Evolutionary conservation across 1,140 invertebrate species (phyloP), one percentile per base, ranked within the genome.

Genomic region (Apis florea): DNA sequence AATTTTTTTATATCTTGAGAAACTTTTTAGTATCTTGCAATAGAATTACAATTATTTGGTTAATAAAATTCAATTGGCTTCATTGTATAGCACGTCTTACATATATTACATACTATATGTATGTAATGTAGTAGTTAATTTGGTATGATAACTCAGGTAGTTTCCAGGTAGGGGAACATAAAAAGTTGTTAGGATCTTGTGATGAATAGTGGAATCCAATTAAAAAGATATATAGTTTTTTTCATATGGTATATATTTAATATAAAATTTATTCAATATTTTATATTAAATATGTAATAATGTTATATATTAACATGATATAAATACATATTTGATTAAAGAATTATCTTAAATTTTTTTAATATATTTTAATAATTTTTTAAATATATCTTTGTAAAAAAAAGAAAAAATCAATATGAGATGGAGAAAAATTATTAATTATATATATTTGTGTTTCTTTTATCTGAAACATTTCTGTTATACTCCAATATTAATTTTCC

Each of bases 171-270:
- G 4, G 26, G 31, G n/a, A n/a, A 49, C 24, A 58, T 49, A 63
- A 64, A 77, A 67, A 4, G 24, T 21, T 53, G 31, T 11, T 31
- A 75, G n/a, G 59, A 31, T 53, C 51, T 15, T n/a, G 49, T 31
- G 75, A 71, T 54, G 59, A 56, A n/a, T 83, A 68, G 70, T 13
- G 58, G 70, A 80, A 81, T 79, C 88, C 82, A 91, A 91, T 91
- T 91, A 90, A 87, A 88, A 89, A 68, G 69, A 61, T 67, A 21
- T 40, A 5, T 40, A 40, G 31, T 9, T 15, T 19, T 47, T 56
- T 26, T 69, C 63, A 24, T 49, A 59, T 59, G 40, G 21, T 49
- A 49, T 70, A 31, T 40, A 63, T 58, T 19, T 24, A 64, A 54
- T 83, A 71, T 83, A 61, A 56, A 40, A 74, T 82, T 82, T 53